These are phyloP conservation scores for Zosterops borbonicus DNA, from an alignment of 2,113 vertebrate species.

Conservation along the genomic window DNA sequence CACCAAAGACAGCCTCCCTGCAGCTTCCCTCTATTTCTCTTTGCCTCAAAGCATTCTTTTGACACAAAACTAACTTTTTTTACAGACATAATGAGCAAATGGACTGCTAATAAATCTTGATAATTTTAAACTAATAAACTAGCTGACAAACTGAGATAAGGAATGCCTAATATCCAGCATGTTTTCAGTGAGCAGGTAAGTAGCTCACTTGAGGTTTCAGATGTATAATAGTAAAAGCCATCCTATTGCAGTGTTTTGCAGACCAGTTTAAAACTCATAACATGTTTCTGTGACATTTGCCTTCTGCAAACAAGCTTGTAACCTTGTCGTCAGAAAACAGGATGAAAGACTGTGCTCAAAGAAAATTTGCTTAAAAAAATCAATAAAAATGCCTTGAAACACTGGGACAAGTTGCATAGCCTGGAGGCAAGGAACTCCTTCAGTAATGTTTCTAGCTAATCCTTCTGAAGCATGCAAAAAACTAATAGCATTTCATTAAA, in stretches of 20 bases:
- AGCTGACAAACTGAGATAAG: not conserved
- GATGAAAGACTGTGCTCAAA: not conserved
- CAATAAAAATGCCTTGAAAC: conserved; percentile 47
- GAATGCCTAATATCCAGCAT: not conserved
- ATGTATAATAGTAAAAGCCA: not conserved
- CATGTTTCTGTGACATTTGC: not conserved
- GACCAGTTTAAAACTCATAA: not conserved
- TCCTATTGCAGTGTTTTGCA: not conserved
- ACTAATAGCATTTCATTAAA: not conserved
- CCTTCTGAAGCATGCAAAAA: conserved; percentile 8
- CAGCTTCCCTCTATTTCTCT: not conserved
- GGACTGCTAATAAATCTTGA: not conserved
- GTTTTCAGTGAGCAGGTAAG: not conserved
- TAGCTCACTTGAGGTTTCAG: not conserved
- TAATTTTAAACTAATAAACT: not conserved
- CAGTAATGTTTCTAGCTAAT: conserved; percentile 1
- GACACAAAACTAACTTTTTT: not conserved
- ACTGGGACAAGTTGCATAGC: conserved; percentile 27
- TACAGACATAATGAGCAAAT: not conserved
- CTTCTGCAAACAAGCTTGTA: not conserved
- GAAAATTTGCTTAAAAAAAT: conserved; percentile 47
- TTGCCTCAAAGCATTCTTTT: not conserved
- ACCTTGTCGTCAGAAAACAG: not conserved
- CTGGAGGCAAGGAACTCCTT: conserved; percentile 30
- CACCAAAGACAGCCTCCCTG: not conserved